A percentile compares a stretch with the other conserved stretches of the same genome.
Conservation (phyloP, 2,888 invertebrate species). For the Eumacrocentrus americanus region DNA sequence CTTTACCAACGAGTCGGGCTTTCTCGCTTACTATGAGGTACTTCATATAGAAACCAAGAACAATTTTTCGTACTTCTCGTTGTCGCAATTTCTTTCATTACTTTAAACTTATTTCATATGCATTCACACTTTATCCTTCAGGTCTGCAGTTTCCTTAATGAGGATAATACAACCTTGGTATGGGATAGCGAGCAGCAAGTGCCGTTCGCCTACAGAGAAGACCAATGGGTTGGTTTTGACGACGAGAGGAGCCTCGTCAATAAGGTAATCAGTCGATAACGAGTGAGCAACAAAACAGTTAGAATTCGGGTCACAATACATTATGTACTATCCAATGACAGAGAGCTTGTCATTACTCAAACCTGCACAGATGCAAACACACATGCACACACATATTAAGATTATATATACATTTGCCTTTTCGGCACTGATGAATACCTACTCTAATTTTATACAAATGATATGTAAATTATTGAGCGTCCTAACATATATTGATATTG, state of each 20-base stretch:
- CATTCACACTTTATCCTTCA: conserved; percentile 47
- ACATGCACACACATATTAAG: neutral
- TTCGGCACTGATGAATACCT: no score
- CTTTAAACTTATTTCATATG: conserved; percentile 5
- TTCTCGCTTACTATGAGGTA: conserved; percentile 92
- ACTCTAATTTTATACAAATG: no score
- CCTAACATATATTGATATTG: conserved; percentile 25
- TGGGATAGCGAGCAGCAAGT: conserved; percentile 97
- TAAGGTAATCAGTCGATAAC: conserved; percentile 69
- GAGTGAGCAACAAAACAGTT: neutral
- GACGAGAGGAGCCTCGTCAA: conserved; percentile 90
- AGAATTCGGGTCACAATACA: neutral
- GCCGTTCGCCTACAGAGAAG: conserved; percentile 88
- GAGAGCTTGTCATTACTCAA: no score
- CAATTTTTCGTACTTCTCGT: neutral
- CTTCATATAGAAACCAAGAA: neutral
- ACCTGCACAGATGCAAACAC: no score
- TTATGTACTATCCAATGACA: neutral
- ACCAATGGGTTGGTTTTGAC: conserved; percentile 95
- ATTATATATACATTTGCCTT: conserved; percentile 2
- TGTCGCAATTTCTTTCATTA: conserved; percentile 1
- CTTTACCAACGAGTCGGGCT: conserved; percentile 92
- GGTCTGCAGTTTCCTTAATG: conserved; percentile 89
- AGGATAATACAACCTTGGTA: conserved; percentile 88
- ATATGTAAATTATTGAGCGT: conserved; percentile 29